These are phyloP conservation scores for Epinephelus awoara DNA, from an alignment of 2,797 vertebrate species.

Conservation along the genomic window DNA sequence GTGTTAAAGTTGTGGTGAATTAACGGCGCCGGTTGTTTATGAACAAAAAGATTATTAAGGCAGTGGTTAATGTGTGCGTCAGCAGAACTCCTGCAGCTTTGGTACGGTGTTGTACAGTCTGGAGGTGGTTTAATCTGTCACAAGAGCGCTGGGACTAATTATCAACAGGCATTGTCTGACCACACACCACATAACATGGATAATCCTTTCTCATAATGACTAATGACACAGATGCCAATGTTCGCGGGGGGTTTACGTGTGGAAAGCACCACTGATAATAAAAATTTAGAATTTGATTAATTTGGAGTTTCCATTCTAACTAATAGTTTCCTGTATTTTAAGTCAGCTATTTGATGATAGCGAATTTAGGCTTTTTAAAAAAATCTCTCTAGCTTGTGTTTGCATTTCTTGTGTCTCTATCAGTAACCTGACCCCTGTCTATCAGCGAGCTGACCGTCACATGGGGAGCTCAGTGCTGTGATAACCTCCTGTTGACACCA, in stretches of 20 bases:
- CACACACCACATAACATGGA: constrained; percentile 54
- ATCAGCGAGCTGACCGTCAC: constrained; percentile 51
- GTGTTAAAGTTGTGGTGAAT: constrained; percentile 32
- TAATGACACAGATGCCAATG: constrained; percentile 29
- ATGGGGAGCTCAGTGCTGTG: constrained; percentile 36
- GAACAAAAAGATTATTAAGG: constrained; percentile 58
- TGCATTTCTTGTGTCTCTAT: constrained; percentile 48
- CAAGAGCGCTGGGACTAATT: constrained; percentile 67
- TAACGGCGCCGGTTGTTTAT: constrained; percentile 36
- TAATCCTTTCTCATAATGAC: constrained; percentile 54
- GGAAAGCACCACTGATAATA: neutral
- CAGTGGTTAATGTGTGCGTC: constrained; percentile 60
- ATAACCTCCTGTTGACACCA: constrained; percentile 75
- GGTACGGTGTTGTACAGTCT: constrained; percentile 57
- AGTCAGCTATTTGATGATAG: neutral
- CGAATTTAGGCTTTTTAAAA: neutral
- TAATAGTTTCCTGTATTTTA: neutral
- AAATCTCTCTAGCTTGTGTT: constrained; percentile 34
- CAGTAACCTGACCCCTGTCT: constrained; percentile 59
- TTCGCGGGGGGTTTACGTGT: constrained; percentile 7
- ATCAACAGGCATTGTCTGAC: constrained; percentile 67
- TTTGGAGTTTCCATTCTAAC: constrained; percentile 10
- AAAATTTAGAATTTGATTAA: neutral
- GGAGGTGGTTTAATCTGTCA: constrained; percentile 75
- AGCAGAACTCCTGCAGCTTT: constrained; percentile 71